Percentiles rank a stretch among this genome's conserved stretches.
phyloP scores from a whole-genome alignment of 2,113 vertebrate species.

The Stigmatopora nigra region DNA sequence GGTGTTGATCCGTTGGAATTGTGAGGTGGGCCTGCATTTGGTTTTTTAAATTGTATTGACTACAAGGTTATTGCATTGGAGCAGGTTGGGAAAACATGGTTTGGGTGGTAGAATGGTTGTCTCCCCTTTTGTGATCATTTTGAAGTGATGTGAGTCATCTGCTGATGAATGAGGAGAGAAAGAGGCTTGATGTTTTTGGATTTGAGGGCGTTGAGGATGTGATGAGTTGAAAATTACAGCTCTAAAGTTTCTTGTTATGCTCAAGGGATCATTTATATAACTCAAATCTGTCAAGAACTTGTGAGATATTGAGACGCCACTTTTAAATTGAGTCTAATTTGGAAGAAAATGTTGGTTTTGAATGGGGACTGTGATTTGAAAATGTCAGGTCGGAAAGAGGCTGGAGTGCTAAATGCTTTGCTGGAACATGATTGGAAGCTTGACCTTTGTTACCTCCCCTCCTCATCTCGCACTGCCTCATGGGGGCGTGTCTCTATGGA shows the following conservation, averaged over 20 bases:
- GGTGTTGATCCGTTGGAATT: not conserved
- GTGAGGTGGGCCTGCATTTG: not conserved
- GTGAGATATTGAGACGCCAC: not conserved
- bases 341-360: not conserved
- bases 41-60: not conserved
- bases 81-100: not conserved
- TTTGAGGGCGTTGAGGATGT: not conserved
- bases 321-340: not conserved
- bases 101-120: not conserved
- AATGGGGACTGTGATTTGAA: constrained; percentile 22
- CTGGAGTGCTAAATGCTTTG: constrained; percentile 22
- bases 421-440: constrained; percentile 47
- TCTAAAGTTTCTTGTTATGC: constrained; percentile 36
- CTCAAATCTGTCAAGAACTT: constrained; percentile 1
- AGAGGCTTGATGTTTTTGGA: not conserved
- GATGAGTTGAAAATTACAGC: not conserved
- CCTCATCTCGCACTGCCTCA: constrained; percentile 26
- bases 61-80: not conserved
- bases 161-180: not conserved
- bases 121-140: not conserved
- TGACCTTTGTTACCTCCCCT: constrained; percentile 41
- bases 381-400: constrained; percentile 8
- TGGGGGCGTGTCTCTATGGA: constrained; percentile 63
- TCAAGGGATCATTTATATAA: constrained; percentile 32
- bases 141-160: not conserved